Conservation (phyloP, 2,888 invertebrate genomes). For the Chrysolina oricalcia region DNA sequence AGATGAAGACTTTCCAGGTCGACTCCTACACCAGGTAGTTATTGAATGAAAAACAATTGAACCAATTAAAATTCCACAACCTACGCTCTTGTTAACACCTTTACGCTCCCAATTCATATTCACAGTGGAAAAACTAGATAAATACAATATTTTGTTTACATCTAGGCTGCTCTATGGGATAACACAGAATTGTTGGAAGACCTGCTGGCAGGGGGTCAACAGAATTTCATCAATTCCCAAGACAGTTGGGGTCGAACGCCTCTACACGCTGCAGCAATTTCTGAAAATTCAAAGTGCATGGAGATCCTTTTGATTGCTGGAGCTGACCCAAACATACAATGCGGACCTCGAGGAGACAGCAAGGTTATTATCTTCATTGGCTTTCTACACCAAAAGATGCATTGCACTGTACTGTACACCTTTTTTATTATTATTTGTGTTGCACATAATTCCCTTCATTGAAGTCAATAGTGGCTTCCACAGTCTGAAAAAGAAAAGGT, state of each 20-base stretch:
- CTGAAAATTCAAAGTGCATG: constrained; percentile 85
- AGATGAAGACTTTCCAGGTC: constrained; percentile 86
- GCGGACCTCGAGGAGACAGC: constrained; percentile 80
- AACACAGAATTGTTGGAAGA: constrained; percentile 90
- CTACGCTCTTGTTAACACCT: neutral
- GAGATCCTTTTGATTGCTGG: constrained; percentile 81
- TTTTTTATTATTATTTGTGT: neutral
- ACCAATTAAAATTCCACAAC: neutral
- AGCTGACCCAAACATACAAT: constrained; percentile 80
- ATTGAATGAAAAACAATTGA: neutral
- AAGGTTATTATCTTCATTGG: constrained; percentile 71
- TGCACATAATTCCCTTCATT: no score
- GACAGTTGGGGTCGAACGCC: constrained; percentile 86
- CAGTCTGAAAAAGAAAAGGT: no score
- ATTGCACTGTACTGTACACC: neutral
- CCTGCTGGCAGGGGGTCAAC: constrained; percentile 81
- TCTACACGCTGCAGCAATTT: constrained; percentile 87
- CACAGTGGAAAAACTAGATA: no score
- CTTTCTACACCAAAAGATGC: constrained; percentile 44
- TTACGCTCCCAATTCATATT: neutral
- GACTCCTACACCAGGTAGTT: constrained; percentile 82
- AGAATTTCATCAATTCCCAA: constrained; percentile 78
- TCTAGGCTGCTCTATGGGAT: constrained; percentile 89
- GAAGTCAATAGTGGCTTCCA: no score
- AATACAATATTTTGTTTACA: neutral